Base-by-base conservation (phyloP, 2,113 vertebrate genomes). In the Salvelinus fontinalis region DNA sequence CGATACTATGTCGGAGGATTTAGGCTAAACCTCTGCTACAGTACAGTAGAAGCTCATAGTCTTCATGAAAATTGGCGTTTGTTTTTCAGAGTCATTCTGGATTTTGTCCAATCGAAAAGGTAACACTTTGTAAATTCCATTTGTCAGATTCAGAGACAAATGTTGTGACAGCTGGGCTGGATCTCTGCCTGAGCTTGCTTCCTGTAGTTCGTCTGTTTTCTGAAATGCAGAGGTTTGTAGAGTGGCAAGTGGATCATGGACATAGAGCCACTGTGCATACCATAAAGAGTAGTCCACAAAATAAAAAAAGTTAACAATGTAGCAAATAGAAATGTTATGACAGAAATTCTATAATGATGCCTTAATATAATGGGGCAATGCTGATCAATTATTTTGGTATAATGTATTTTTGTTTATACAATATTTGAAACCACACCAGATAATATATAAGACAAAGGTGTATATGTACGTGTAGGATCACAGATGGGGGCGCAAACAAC, bases 121-220 rank as follows among this genome's bases (percentile, higher is more conserved):
- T 3, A 75, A 73, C 62, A 79, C 75, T 60, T 20, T 76, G 69
- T 80, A 71, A 67, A 70, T 84, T 87, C 84, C 78, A 87, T 90
- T 88, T 86, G 87, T 90, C 88, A 90, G 85, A 86, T 71, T 73
- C 76, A 76, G 67, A 83, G 75, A 57, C 79, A 85, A 86, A 80
- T 80, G 85, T 79, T 87, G 84, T 88, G 83, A 86, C 80, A 85
- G 79, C 75, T 70, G 12, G 82, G 74, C 70, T 73, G 80, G 81
- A 67, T 80, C 82, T 81, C 14, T 88, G 86, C 76, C 85, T 81
- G 60, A 81, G 24, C 65, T 8, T 62, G 59, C 22, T 62, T 62
- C 8, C 2, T 54, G 13, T 54, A 18, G 51, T 54, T 54, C 18
- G 51, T 54, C 51, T 14, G 49, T 51, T 51, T 16, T 51, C 14